phyloP scores from a whole-genome alignment of 2,888 invertebrate genomes.

The Eubasilissa splendida region DNA sequence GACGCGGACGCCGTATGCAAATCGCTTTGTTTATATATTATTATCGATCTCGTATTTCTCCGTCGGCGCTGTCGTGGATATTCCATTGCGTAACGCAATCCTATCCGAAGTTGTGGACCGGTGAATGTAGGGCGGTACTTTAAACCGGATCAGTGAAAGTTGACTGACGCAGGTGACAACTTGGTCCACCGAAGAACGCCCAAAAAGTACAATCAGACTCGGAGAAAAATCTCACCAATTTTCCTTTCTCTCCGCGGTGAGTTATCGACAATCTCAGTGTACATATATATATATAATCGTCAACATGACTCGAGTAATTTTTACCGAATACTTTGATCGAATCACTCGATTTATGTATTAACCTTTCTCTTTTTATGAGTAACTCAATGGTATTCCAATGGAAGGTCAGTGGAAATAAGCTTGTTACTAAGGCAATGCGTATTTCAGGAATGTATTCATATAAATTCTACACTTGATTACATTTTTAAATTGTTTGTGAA shows the following conservation, averaged over 20 bases:
- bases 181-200: slow-evolving; percentile 11
- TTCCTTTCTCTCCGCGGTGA: not conserved
- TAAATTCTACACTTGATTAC: not conserved
- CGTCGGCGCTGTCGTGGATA: slow-evolving; percentile 29
- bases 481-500: no score
- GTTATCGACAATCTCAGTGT: not conserved
- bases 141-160: slow-evolving; percentile 37
- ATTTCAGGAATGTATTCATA: not conserved
- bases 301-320: not conserved
- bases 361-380: slow-evolving; percentile 40
- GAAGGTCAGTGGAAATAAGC: slow-evolving; percentile 21
- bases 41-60: slow-evolving; percentile 33
- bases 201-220: slow-evolving; percentile 12
- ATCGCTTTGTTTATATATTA: slow-evolving; percentile 29
- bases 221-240: not conserved
- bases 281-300: not conserved
- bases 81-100: slow-evolving; percentile 28
- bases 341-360: not conserved
- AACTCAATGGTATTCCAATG: slow-evolving; percentile 28
- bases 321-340: slow-evolving; percentile 15
- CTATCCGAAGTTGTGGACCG: slow-evolving; percentile 32
- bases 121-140: slow-evolving; percentile 38
- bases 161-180: slow-evolving; percentile 16
- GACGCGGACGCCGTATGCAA: slow-evolving; percentile 8
- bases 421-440: not conserved